Evolutionary conservation across 1,140 invertebrate genomes (phyloP).

Genomic region (Panulirus ornatus): DNA sequence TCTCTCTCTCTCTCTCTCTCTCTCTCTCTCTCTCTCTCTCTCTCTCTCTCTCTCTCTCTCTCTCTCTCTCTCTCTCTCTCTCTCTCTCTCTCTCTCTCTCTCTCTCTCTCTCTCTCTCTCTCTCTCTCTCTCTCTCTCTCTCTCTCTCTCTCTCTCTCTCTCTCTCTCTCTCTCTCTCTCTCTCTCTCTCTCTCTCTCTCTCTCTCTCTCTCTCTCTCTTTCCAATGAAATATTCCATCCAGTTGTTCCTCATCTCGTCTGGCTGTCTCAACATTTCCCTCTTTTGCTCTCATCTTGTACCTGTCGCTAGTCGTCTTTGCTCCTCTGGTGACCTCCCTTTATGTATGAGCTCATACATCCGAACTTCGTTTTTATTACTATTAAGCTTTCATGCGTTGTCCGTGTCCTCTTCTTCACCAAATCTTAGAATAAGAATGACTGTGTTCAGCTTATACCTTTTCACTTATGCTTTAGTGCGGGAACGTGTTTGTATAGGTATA

Average conservation of each 20-base stretch:
- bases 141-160: constrained; percentile 17
- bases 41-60: background rate
- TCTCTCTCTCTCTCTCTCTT: no score
- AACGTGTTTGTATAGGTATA: no score
- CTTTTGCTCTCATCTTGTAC: background rate
- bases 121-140: background rate
- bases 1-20: background rate
- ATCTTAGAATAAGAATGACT: no score
- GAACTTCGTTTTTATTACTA: background rate
- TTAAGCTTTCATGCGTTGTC: background rate
- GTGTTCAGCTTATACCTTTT: no score
- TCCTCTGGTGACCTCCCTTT: background rate
- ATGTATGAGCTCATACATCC: background rate
- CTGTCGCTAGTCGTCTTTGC: background rate
- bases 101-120: background rate
- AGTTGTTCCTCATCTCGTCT: background rate
- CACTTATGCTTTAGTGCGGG: no score
- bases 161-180: constrained; percentile 18
- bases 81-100: background rate
- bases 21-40: background rate
- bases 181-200: no score
- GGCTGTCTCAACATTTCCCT: background rate
- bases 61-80: background rate
- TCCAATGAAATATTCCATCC: no score
- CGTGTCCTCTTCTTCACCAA: background rate